These are phyloP conservation scores for Pygmarrhopalites habei DNA, from an alignment of 1,140 invertebrate species.

Conservation along the genomic window DNA sequence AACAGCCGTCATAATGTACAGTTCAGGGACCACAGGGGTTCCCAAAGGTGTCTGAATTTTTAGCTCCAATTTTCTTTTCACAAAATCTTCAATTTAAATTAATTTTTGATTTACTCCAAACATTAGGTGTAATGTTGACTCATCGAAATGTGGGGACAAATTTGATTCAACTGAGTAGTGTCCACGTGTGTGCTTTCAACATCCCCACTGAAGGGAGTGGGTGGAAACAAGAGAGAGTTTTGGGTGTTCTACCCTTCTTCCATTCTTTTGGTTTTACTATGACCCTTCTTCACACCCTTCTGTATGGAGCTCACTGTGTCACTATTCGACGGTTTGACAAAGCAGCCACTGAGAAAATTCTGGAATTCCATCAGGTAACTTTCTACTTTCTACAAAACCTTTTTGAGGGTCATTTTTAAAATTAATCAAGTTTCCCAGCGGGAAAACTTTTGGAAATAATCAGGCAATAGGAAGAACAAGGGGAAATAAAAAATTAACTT, in stretches of 20 bases:
- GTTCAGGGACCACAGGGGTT: conserved; percentile 46
- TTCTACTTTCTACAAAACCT: no score
- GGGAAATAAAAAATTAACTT: no score
- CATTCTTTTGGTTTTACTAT: conserved; percentile 21
- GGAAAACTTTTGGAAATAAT: not conserved
- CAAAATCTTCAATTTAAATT: no score
- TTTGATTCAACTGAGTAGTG: conserved; percentile 19
- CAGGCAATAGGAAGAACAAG: no score
- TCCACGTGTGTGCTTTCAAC: no score
- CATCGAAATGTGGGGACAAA: conserved; percentile 45
- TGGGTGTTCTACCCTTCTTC: conserved; percentile 34
- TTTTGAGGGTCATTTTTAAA: no score
- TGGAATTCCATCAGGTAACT: conserved; percentile 36
- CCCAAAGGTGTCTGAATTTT: conserved; percentile 87
- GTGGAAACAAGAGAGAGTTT: conserved; percentile 18
- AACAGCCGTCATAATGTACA: conserved; percentile 12
- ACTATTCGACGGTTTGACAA: conserved; percentile 17
- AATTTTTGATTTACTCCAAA: no score
- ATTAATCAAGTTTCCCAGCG: not conserved
- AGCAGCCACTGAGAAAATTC: not conserved
- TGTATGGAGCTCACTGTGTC: not conserved
- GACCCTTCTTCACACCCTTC: not conserved
- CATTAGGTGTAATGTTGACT: no score
- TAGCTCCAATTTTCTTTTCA: no score
- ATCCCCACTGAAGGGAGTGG: not conserved